Evolutionary conservation across 2,113 vertebrate genomes (phyloP).

Genomic region (Vulpes lagopus): DNA sequence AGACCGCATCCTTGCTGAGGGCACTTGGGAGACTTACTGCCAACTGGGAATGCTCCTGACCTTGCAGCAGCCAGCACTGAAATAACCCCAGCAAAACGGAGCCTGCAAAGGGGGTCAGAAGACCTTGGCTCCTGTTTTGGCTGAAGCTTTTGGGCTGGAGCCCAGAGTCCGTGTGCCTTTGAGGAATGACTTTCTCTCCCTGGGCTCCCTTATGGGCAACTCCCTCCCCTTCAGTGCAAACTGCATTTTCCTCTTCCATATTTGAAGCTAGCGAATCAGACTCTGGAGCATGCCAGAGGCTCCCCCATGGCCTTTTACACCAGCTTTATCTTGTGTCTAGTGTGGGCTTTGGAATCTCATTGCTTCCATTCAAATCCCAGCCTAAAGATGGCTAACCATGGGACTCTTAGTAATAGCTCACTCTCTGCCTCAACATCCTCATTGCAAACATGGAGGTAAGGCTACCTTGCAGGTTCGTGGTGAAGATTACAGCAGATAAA

Average conservation of each 20-base stretch:
- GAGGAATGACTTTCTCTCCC: neutral
- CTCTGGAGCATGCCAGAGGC: neutral
- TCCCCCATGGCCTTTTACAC: too few species aligned
- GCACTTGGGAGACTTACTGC: neutral
- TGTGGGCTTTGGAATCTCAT: neutral
- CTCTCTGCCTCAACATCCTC: neutral
- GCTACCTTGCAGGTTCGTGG: neutral
- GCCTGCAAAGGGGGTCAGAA: neutral
- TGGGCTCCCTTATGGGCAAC: neutral
- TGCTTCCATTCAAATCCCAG: neutral
- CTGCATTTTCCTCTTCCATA: neutral
- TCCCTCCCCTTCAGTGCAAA: neutral
- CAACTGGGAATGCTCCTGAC: neutral
- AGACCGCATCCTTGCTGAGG: neutral
- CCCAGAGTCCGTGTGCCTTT: conserved; percentile 39
- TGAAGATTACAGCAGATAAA: neutral
- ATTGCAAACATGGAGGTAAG: neutral
- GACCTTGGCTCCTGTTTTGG: conserved; percentile 66
- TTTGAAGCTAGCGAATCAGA: neutral
- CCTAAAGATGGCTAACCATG: neutral
- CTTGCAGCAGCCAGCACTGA: conserved; percentile 27
- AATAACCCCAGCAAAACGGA: neutral
- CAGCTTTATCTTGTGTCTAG: accelerated
- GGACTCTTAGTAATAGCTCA: neutral
- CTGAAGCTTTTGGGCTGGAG: conserved; percentile 25